These are phyloP conservation scores for Cromileptes altivelis DNA, from an alignment of 2,113 vertebrate species.

Conservation along the genomic window DNA sequence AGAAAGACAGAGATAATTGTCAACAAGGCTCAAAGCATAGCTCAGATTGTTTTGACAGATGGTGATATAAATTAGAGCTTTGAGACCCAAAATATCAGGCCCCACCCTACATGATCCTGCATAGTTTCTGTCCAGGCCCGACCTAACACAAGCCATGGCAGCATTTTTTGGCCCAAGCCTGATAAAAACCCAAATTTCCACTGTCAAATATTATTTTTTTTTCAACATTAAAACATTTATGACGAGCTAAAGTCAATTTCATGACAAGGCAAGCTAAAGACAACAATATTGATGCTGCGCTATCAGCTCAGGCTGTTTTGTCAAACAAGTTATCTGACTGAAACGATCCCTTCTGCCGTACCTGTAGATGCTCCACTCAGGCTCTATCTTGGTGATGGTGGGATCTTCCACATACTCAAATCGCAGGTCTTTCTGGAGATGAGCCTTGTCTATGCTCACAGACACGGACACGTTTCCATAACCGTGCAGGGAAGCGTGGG, in stretches of 20 bases:
- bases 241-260: no score
- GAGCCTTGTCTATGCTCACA: constrained; percentile 94
- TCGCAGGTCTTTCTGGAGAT: constrained; percentile 91
- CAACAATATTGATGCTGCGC: not conserved
- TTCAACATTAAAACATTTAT: no score
- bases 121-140: no score
- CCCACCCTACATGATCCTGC: no score
- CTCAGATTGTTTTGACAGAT: constrained; percentile 27
- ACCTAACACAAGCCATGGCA: no score
- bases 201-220: no score
- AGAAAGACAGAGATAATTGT: constrained; percentile 26
- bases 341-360: constrained; percentile 54
- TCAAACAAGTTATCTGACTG: not conserved
- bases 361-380: constrained; percentile 99
- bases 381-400: constrained; percentile 93
- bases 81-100: no score
- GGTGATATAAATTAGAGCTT: not conserved
- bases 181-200: no score
- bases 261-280: no score
- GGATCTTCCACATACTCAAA: constrained; percentile 98
- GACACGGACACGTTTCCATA: constrained; percentile 91
- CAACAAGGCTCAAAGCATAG: not conserved
- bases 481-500: constrained; percentile 89
- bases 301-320: not conserved
- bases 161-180: no score